Percentiles rank a stretch among this genome's conserved stretches.
Conservation (phyloP, 2,113 vertebrate genomes). For the Perca schrenkii region DNA sequence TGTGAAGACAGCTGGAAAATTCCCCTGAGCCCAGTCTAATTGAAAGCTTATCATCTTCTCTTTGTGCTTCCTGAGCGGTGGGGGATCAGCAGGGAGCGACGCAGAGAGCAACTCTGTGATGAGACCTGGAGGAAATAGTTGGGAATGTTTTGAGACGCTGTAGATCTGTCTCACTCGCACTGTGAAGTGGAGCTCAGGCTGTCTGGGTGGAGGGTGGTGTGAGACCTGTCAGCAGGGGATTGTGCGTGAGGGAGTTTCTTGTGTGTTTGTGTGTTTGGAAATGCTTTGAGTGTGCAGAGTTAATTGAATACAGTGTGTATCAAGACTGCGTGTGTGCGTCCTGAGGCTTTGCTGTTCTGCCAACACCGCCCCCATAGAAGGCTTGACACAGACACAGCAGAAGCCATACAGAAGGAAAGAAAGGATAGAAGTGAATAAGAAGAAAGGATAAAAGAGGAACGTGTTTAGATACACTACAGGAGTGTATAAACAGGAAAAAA, state of each 20-base stretch:
- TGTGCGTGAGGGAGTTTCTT: constrained; percentile 18
- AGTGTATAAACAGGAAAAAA: constrained; percentile 43
- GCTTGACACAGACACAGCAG: constrained; percentile 60
- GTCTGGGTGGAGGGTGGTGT: constrained; percentile 59
- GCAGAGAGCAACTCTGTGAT: constrained; percentile 41
- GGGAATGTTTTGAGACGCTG: constrained; percentile 49
- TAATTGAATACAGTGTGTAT: constrained; percentile 83
- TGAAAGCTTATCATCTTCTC: constrained; percentile 84
- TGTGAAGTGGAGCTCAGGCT: constrained; percentile 55
- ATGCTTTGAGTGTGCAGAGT: constrained; percentile 70
- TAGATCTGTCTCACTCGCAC: constrained; percentile 64
- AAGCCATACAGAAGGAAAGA: constrained; percentile 53
- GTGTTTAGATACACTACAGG: constrained; percentile 26
- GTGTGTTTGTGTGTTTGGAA: constrained; percentile 51
- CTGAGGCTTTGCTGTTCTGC: constrained; percentile 80
- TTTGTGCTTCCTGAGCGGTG: constrained; percentile 76
- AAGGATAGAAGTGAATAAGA: constrained; percentile 45
- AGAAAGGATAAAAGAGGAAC: constrained; percentile 56
- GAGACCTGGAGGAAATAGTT: constrained; percentile 66
- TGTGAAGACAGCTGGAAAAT: constrained; percentile 82
- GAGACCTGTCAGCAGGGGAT: constrained; percentile 74
- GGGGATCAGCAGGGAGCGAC: constrained; percentile 33
- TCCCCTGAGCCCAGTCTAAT: constrained; percentile 81
- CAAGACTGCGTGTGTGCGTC: constrained; percentile 68
- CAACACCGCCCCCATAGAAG: constrained; percentile 77